Conservation (phyloP, 1,140 invertebrate genomes). For the Apis dorsata region DNA sequence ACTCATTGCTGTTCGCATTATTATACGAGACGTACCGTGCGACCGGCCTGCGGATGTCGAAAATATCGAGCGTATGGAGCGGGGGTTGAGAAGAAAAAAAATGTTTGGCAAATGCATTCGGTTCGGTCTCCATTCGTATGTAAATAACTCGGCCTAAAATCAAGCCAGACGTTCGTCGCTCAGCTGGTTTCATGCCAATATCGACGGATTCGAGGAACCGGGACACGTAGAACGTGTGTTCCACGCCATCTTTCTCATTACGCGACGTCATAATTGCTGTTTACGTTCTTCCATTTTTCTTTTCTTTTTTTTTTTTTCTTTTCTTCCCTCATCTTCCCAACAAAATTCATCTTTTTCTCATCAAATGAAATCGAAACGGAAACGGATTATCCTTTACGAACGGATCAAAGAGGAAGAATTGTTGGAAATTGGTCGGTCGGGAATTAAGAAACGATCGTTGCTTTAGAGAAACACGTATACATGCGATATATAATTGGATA, state of each 20-base stretch:
- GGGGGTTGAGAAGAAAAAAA: neutral
- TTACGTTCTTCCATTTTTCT: neutral
- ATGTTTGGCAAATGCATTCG: slow-evolving; percentile 48
- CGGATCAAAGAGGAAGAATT: neutral
- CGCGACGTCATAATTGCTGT: slow-evolving; percentile 12
- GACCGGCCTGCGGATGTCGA: slow-evolving; percentile 26
- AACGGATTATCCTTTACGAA: neutral
- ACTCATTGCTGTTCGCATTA: neutral
- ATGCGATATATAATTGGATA: neutral
- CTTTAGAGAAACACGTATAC: neutral
- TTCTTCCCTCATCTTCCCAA: no score
- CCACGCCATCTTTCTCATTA: slow-evolving; percentile 7
- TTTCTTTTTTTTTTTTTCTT: neutral
- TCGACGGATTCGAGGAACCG: slow-evolving; percentile 48
- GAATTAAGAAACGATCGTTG: neutral
- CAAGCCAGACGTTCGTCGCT: slow-evolving; percentile 50
- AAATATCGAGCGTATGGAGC: slow-evolving; percentile 27
- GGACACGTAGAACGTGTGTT: slow-evolving; percentile 21
- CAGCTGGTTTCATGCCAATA: slow-evolving; percentile 63
- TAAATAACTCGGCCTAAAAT: slow-evolving; percentile 62
- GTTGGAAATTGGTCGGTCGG: neutral
- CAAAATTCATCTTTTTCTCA: neutral
- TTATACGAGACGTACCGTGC: slow-evolving; percentile 7
- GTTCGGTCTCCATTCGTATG: slow-evolving; percentile 51
- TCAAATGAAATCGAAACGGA: neutral